Evolutionary conservation across 2,888 invertebrate species (phyloP), one percentile per base, ranked within the genome.

Genomic region (Nomada fabriciana): DNA sequence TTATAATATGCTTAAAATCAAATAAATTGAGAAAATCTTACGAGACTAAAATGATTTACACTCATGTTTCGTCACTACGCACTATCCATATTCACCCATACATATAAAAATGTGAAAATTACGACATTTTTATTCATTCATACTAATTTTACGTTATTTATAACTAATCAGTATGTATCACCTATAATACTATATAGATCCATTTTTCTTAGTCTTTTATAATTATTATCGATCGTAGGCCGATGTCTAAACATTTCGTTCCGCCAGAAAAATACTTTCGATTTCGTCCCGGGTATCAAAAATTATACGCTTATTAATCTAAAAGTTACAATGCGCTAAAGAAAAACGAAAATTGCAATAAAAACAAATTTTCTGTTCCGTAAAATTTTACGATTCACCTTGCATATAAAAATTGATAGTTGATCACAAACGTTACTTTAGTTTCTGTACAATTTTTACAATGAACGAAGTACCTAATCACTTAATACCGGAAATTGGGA

Each of bases 401-500:
- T 36, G 60, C 23, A n/a, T 43, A 7, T 15, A n/a, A 36, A 20
- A 64, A 52, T 69, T 29, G 23, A 43, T 18, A 25, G 50, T 55
- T 13, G n/a, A 42, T 53, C 57, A 47, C 52, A 70, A 64, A 23
- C n/a, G 11, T 77, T 23, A 2, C 25, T 36, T 47, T 23, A 18
- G n/a, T 63, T 55, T 43, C 36, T 80, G 57, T 72, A 67, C 78
- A 72, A 42, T 71, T 80, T 72, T 72, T 80, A 78, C 72, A 80
- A 65, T 2, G 23, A 53, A 52, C 23, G n/a, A 63, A 47, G 43
- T 36, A 36, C 50, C 55, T 20, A 43, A 29, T 18, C 20, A 11
- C 18, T 91, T 68, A 92, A 29, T 88, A 89, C 75, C 91, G 90
- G 47, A 95, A 95, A 87, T 95, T 95, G 15, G 96, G 96, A 89